Evolutionary conservation across 2,888 invertebrate species (phyloP).

Genomic region (Clistopyga incitator): DNA sequence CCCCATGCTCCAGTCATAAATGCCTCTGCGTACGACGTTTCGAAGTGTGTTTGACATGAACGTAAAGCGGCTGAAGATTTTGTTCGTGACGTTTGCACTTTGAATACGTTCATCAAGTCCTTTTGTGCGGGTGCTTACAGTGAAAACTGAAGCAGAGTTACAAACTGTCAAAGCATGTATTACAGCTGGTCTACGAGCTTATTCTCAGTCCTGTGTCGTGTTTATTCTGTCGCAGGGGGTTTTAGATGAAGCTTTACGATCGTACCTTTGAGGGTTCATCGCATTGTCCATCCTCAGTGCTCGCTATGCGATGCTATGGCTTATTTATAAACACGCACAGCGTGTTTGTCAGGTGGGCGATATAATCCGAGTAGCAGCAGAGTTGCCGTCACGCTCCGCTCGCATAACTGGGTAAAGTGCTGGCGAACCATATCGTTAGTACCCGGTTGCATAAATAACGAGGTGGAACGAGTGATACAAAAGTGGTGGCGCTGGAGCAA

Average conservation of each 20-base stretch:
- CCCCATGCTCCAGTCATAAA: conserved; percentile 1
- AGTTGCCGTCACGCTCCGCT: background rate
- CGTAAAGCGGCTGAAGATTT: background rate
- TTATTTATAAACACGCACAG: conserved; percentile 25
- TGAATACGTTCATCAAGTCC: background rate
- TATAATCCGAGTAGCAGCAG: conserved; percentile 16
- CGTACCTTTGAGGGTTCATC: conserved; percentile 1
- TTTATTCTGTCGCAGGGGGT: background rate
- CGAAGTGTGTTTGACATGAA: background rate
- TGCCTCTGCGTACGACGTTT: background rate
- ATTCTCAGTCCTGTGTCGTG: background rate
- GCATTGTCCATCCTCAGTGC: conserved; percentile 1
- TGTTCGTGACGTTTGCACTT: background rate
- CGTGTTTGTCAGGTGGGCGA: conserved; percentile 16
- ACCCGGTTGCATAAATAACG: conserved; percentile 51
- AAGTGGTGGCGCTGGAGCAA: conserved; percentile 37
- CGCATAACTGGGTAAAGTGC: conserved; percentile 13
- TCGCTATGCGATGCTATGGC: background rate
- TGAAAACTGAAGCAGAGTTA: background rate
- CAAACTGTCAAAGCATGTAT: conserved; percentile 2
- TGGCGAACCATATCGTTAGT: conserved; percentile 35
- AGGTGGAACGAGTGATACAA: conserved; percentile 47
- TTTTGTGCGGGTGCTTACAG: background rate
- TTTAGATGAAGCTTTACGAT: conserved; percentile 33
- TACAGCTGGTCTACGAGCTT: background rate